These are phyloP conservation scores for Suillia variegata DNA, from an alignment of 2,888 invertebrate genomes.

Conservation along the genomic window DNA sequence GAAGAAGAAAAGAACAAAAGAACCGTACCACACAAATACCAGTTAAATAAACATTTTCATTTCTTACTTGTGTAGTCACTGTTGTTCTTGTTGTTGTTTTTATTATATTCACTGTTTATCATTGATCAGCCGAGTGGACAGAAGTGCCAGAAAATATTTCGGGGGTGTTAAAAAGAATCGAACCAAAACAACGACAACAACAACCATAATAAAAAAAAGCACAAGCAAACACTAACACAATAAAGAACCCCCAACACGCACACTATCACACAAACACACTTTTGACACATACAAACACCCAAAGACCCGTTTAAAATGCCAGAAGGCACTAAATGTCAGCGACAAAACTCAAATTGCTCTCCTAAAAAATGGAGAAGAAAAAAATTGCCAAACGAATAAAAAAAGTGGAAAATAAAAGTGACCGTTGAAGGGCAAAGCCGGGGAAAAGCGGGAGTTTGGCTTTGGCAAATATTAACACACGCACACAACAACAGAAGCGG, in stretches of 20 bases:
- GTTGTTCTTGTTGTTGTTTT: background rate
- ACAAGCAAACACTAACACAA: too few species aligned
- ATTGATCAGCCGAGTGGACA: conserved; percentile 1
- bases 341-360: background rate
- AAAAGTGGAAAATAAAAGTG: background rate
- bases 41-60: background rate
- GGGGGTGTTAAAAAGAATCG: background rate
- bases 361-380: background rate
- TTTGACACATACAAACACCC: background rate
- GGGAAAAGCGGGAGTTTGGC: background rate
- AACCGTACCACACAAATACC: background rate
- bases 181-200: too few species aligned
- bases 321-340: background rate
- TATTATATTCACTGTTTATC: background rate
- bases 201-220: background rate
- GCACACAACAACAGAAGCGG: background rate
- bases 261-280: too few species aligned
- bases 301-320: background rate
- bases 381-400: background rate
- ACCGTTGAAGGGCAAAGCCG: background rate
- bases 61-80: background rate
- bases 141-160: background rate
- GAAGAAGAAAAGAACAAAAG: background rate
- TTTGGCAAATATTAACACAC: background rate
- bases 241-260: too few species aligned